phyloP scores from a whole-genome alignment of 2,797 vertebrate species.

The Arctocebus calabarensis region DNA sequence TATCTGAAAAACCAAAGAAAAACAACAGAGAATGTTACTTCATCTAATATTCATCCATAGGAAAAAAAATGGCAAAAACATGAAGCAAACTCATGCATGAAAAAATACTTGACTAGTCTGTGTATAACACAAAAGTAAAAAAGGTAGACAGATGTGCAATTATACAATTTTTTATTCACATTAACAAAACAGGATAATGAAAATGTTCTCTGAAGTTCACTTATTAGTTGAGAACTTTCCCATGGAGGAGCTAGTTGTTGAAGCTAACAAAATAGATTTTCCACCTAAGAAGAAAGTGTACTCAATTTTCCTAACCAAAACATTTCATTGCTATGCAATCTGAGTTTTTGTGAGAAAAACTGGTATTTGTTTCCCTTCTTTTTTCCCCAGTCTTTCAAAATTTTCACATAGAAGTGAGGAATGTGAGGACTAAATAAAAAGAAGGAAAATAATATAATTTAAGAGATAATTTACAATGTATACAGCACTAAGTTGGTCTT shows the following conservation, averaged over 20 bases:
- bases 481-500: neutral
- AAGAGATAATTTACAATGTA: neutral
- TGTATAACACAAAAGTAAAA: no score
- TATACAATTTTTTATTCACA: neutral
- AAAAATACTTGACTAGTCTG: no score
- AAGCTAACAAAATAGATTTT: slow-evolving; percentile 9
- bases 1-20: no score
- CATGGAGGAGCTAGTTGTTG: neutral
- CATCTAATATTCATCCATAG: no score
- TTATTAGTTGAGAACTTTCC: neutral
- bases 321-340: neutral
- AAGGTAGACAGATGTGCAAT: neutral
- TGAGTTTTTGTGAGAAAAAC: slow-evolving; percentile 31
- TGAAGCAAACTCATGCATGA: no score
- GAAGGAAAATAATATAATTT: neutral
- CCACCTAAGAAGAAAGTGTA: neutral
- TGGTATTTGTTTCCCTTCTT: neutral
- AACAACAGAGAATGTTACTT: neutral
- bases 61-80: no score
- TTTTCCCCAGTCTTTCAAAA: slow-evolving; percentile 33
- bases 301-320: slow-evolving; percentile 11
- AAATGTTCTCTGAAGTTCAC: neutral
- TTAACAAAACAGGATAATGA: neutral
- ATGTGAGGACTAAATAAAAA: neutral
- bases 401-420: neutral